A percentile compares a stretch with the other conserved stretches of the same genome.
Conservation (phyloP, 2,113 vertebrate genomes). For the Salminus brasiliensis region DNA sequence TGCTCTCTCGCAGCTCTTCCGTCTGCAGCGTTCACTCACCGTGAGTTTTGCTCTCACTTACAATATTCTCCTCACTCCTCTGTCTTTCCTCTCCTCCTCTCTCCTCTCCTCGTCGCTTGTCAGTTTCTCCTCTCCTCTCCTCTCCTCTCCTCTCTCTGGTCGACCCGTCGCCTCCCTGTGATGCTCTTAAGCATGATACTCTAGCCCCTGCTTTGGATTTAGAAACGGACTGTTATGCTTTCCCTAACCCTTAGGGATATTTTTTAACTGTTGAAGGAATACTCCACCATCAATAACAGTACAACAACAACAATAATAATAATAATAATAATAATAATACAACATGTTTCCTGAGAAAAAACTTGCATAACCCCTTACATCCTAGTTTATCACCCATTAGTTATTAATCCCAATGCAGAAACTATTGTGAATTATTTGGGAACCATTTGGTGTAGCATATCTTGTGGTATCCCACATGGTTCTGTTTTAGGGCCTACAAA, state of each 20-base stretch:
- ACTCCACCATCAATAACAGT: not conserved
- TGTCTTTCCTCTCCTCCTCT: conserved; percentile 16
- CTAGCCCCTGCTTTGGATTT: not conserved
- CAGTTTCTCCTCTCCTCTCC: not conserved
- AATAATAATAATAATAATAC: no score
- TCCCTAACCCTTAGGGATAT: not conserved
- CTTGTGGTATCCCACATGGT: no score
- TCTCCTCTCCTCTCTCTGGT: not conserved
- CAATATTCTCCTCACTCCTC: conserved; percentile 52
- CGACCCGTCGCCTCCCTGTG: not conserved
- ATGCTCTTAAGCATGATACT: not conserved
- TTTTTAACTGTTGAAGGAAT: not conserved
- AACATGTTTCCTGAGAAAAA: no score
- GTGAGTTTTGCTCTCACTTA: conserved; percentile 80
- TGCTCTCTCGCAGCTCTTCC: conserved; percentile 97
- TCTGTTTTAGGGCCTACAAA: no score
- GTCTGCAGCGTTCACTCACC: conserved; percentile 98
- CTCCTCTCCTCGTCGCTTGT: not conserved
- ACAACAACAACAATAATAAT: no score
- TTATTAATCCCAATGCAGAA: no score
- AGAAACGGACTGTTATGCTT: not conserved
- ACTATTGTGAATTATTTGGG: no score
- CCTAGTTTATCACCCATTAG: no score
- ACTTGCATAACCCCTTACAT: no score
- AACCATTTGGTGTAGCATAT: no score